These are phyloP conservation scores for Philereme transversata DNA, from an alignment of 2,888 invertebrate species.

Conservation along the genomic window DNA sequence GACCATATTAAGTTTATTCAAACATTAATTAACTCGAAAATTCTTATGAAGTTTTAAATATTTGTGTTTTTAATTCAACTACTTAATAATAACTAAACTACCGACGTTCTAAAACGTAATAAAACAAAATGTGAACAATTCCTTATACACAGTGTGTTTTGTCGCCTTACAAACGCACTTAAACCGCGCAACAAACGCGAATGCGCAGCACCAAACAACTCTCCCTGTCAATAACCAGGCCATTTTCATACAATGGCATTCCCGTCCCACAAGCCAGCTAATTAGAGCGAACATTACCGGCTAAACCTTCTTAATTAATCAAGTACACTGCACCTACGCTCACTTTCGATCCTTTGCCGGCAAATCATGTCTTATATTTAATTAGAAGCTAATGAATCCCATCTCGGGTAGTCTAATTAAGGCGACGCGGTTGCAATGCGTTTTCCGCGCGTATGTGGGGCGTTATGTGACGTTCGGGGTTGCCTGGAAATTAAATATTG, in stretches of 20 bases:
- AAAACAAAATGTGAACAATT: no score
- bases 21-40: no score
- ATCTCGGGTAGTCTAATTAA: conserved; percentile 69
- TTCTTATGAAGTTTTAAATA: no score
- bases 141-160: not conserved
- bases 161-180: not conserved
- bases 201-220: not conserved
- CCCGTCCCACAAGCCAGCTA: conserved; percentile 35
- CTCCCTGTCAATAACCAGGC: conserved; percentile 36
- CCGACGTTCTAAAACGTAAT: no score
- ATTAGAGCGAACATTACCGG: conserved; percentile 46
- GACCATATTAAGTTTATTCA: no score
- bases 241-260: conserved; percentile 34
- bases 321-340: conserved; percentile 58
- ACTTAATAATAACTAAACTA: no score
- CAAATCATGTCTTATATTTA: conserved; percentile 72
- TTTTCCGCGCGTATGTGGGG: conserved; percentile 9
- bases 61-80: no score
- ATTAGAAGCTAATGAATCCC: conserved; percentile 76
- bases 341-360: conserved; percentile 54
- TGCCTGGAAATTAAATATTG: not conserved
- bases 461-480: conserved; percentile 23
- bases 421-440: not conserved
- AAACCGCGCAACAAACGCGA: not conserved
- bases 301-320: conserved; percentile 60